Percentiles rank a stretch among this genome's conserved stretches.
These are phyloP conservation scores for Sander vitreus DNA, from an alignment of 2,113 vertebrate genomes.

Conservation along the genomic window DNA sequence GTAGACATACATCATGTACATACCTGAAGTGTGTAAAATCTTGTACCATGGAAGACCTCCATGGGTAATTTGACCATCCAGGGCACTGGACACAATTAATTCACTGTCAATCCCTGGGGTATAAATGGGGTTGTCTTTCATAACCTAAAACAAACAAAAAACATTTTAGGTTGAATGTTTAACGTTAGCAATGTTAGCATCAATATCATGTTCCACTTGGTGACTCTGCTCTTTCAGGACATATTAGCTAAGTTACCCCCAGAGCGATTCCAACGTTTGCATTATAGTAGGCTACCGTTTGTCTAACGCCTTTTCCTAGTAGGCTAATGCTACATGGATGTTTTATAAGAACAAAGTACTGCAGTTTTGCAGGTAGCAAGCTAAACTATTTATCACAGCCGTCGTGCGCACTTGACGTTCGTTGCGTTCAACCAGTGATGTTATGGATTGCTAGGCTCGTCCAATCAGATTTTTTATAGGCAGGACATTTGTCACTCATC, in stretches of 20 bases:
- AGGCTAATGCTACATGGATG: not conserved
- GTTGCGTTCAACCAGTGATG: too few relatives aligned
- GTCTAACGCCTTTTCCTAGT: not conserved
- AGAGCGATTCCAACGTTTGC: not conserved
- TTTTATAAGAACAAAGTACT: too few relatives aligned
- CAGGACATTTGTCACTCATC: not conserved
- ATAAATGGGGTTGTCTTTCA: not conserved
- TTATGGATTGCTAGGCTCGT: not conserved
- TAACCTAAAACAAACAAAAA: not conserved
- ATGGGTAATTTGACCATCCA: not conserved
- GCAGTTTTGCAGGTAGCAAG: too few relatives aligned
- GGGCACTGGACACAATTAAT: not conserved
- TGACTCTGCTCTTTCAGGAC: not conserved
- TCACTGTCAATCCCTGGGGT: not conserved
- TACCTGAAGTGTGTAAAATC: constrained; percentile 6
- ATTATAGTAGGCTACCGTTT: not conserved
- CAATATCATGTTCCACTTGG: not conserved
- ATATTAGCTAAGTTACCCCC: not conserved
- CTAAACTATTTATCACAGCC: not conserved
- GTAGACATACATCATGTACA: not conserved
- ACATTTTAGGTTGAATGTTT: not conserved
- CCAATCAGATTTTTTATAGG: not conserved
- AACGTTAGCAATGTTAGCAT: not conserved
- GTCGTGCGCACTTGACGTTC: fast-evolving
- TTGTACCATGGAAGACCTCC: not conserved